Evolutionary conservation across 1,140 invertebrate genomes (phyloP).

Genomic region (Dermatophagoides farinae): DNA sequence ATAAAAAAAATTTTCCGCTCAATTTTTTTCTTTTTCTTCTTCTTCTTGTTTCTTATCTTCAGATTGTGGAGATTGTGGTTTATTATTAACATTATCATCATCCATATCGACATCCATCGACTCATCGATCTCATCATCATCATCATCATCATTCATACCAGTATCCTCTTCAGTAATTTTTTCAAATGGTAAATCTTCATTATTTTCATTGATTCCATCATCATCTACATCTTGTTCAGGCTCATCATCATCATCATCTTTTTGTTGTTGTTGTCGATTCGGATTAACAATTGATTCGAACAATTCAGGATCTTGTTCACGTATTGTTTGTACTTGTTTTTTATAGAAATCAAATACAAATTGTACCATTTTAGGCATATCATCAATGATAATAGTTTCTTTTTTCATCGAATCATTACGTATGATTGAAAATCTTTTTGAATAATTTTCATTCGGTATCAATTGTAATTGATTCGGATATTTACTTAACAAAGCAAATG

Average conservation of each 20-base stretch:
- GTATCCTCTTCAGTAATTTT: conserved; percentile 14
- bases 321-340: conserved; percentile 38
- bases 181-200: conserved; percentile 14
- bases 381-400: conserved; percentile 22
- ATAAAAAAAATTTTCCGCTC: too few relatives aligned
- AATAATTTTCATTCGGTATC: conserved; percentile 49
- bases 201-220: conserved; percentile 6
- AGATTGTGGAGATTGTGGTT: too few relatives aligned
- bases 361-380: conserved; percentile 80
- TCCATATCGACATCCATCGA: not conserved
- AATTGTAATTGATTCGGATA: conserved; percentile 53
- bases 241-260: conserved; percentile 11
- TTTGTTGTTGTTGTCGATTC: not conserved
- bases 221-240: not conserved
- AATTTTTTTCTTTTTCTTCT: too few relatives aligned
- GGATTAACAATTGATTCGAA: not conserved
- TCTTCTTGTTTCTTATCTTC: too few relatives aligned
- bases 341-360: conserved; percentile 80
- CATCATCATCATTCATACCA: conserved; percentile 11
- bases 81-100: not conserved
- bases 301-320: conserved; percentile 2
- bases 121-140: not conserved
- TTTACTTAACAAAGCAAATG: conserved; percentile 55
- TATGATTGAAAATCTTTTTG: not conserved
- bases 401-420: not conserved